phyloP scores from a whole-genome alignment of 2,888 invertebrate genomes.

The Stramonita haemastoma region DNA sequence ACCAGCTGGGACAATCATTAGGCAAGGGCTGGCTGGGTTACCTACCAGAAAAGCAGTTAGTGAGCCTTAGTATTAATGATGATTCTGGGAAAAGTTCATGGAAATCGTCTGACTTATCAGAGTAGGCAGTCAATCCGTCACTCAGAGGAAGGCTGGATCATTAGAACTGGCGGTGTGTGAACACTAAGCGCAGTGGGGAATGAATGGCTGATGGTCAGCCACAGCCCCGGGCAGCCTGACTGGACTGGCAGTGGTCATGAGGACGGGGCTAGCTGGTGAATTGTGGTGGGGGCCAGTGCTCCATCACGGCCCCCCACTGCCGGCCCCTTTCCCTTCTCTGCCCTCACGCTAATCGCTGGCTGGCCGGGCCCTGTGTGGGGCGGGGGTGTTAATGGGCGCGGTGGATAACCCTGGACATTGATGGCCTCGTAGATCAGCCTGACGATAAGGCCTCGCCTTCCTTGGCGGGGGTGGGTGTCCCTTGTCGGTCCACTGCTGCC shows the following conservation, averaged over 20 bases:
- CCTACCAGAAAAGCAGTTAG: too few species aligned
- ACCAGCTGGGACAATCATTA: too few species aligned
- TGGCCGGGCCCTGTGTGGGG: not conserved
- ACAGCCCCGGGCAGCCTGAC: not conserved
- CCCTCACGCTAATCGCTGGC: conserved; percentile 16
- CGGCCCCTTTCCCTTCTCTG: not conserved
- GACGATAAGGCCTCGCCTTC: conserved; percentile 14
- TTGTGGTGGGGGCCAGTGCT: not conserved
- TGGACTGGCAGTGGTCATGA: not conserved
- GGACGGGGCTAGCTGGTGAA: not conserved
- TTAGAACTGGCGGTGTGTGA: too few species aligned
- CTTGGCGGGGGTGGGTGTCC: not conserved
- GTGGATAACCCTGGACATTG: conserved; percentile 27
- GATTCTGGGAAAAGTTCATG: too few species aligned
- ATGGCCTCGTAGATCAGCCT: conserved; percentile 31
- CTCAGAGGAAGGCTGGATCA: too few species aligned
- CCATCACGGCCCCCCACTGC: not conserved
- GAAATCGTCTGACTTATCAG: too few species aligned
- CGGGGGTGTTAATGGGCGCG: conserved; percentile 1
- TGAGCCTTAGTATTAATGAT: too few species aligned
- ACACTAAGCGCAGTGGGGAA: too few species aligned
- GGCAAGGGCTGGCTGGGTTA: too few species aligned
- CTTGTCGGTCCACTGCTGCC: not conserved
- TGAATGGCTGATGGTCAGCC: too few species aligned
- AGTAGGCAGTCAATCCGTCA: too few species aligned